phyloP scores from a whole-genome alignment of 2,888 invertebrate genomes.

The Drosophila antonietae region DNA sequence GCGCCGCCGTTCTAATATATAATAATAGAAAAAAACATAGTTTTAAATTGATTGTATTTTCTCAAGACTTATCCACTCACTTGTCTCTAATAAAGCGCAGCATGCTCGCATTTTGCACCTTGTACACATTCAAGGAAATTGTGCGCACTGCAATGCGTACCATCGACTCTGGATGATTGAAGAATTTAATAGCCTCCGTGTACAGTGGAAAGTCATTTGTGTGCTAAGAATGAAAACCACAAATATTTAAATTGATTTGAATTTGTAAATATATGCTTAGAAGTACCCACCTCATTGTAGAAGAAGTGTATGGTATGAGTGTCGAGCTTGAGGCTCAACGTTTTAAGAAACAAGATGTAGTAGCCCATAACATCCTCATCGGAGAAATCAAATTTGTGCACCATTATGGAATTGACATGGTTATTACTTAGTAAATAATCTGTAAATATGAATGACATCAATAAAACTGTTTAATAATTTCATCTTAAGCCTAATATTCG shows the following conservation, averaged over 20 bases:
- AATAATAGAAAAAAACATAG: no score
- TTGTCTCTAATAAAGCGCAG: conserved; percentile 96
- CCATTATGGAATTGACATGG: conserved; percentile 99
- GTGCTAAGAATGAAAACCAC: conserved; percentile 85
- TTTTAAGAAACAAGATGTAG: conserved; percentile 99
- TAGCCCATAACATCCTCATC: conserved; percentile 99
- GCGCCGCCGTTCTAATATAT: conserved; percentile 92
- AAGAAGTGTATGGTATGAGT: conserved; percentile 99
- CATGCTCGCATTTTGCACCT: conserved; percentile 97
- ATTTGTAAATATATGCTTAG: not conserved
- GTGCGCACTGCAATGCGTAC: conserved; percentile 99
- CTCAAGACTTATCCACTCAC: conserved; percentile 81
- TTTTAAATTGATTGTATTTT: not conserved
- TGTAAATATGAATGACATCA: conserved; percentile 85
- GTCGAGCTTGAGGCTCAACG: conserved; percentile 98
- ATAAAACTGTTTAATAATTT: not conserved
- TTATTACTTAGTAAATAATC: conserved; percentile 99
- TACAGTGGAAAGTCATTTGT: conserved; percentile 99
- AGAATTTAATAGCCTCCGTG: conserved; percentile 99
- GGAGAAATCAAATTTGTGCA: conserved; percentile 99
- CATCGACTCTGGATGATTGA: conserved; percentile 99
- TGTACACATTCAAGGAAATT: conserved; percentile 97
- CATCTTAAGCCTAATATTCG: not conserved
- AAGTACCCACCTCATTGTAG: conserved; percentile 92
- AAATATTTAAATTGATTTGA: not conserved